Percentiles rank a stretch among this genome's conserved stretches.
These are phyloP conservation scores for Drosophila hamatofila DNA, from an alignment of 2,888 invertebrate genomes.

Conservation along the genomic window DNA sequence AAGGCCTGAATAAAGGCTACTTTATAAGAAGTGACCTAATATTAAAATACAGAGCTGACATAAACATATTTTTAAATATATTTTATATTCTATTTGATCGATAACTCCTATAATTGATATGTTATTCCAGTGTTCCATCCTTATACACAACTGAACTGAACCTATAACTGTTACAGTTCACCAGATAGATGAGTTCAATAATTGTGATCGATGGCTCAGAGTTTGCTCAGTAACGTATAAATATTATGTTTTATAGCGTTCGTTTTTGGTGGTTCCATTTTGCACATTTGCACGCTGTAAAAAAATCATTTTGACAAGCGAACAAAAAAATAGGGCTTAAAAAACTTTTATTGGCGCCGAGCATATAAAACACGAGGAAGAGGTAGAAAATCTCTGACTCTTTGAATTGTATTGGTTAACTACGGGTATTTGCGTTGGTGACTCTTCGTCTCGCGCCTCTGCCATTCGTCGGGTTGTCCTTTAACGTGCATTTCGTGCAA, in stretches of 20 bases:
- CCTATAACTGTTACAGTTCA: background rate
- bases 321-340: background rate
- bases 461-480: constrained; percentile 22
- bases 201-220: background rate
- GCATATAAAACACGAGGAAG: constrained; percentile 9
- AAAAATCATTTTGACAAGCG: constrained; percentile 5
- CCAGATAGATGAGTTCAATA: background rate
- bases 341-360: constrained; percentile 4
- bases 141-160: background rate
- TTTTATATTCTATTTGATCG: too few species aligned
- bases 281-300: background rate
- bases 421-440: constrained; percentile 46
- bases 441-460: constrained; percentile 10
- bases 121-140: too few species aligned
- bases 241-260: background rate
- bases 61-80: too few species aligned
- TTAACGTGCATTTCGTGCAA: constrained; percentile 33
- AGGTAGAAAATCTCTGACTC: constrained; percentile 2
- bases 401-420: constrained; percentile 30
- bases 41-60: too few species aligned
- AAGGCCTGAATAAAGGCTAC: too few species aligned
- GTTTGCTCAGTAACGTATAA: background rate
- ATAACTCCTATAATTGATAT: too few species aligned
- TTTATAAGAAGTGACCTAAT: background rate
- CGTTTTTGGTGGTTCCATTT: background rate